phyloP scores from a whole-genome alignment of 2,888 invertebrate species.

The Apodemia hepburni region DNA sequence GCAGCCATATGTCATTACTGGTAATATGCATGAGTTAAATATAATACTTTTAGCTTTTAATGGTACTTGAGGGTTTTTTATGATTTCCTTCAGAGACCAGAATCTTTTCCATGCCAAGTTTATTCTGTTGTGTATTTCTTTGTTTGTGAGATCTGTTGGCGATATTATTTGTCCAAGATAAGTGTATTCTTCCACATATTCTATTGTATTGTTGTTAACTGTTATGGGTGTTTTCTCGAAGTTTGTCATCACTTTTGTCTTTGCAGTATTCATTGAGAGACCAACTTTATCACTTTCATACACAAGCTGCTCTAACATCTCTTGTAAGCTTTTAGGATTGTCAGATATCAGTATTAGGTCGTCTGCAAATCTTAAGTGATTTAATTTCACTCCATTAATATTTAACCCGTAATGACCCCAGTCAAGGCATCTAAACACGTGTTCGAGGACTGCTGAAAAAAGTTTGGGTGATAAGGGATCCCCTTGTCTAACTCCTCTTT shows the following conservation, averaged over 20 bases:
- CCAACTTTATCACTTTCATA: constrained; percentile 3
- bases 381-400: constrained; percentile 8
- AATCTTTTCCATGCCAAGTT: constrained; percentile 23
- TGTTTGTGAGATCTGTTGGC: constrained; percentile 16
- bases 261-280: constrained; percentile 7
- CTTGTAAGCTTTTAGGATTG: constrained; percentile 13
- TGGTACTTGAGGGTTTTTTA: too few relatives aligned
- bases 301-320: constrained; percentile 10
- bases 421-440: constrained; percentile 6
- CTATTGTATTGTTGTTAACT: constrained; percentile 2
- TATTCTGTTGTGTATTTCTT: constrained; percentile 27
- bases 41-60: too few relatives aligned
- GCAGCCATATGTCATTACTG: too few relatives aligned
- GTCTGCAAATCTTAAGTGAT: constrained; percentile 18
- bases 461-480: constrained; percentile 16
- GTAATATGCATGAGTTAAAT: too few relatives aligned
- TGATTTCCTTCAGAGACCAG: background rate
- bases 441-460: constrained; percentile 13
- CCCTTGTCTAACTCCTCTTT: constrained; percentile 18
- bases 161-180: background rate
- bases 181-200: constrained; percentile 10
- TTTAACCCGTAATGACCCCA: constrained; percentile 14
- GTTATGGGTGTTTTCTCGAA: background rate
- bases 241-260: constrained; percentile 17
- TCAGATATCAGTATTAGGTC: constrained; percentile 11